phyloP scores from a whole-genome alignment of 1,140 invertebrate genomes.

The Diprion similis region DNA sequence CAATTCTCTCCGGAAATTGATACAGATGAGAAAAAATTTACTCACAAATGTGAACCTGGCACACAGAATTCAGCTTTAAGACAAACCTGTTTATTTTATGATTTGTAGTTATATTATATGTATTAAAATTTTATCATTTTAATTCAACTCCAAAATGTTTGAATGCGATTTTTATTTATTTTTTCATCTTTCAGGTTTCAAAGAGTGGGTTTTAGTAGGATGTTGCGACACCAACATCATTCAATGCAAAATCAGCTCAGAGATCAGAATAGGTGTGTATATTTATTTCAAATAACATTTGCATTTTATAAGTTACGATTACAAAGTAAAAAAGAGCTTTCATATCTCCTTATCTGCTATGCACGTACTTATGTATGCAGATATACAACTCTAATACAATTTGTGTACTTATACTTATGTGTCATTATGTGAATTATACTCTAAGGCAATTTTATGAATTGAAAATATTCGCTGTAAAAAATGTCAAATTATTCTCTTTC shows the following conservation, averaged over 20 bases:
- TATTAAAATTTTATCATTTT: too few species aligned
- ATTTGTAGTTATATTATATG: too few species aligned
- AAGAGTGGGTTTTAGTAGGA: slow-evolving; percentile 22
- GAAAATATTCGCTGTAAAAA: too few species aligned
- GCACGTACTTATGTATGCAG: too few species aligned
- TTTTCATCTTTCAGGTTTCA: slow-evolving; percentile 23
- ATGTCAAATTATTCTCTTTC: too few species aligned
- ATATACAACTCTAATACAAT: too few species aligned
- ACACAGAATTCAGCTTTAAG: too few species aligned
- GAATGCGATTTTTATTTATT: neutral
- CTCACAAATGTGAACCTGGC: too few species aligned
- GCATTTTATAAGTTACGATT: slow-evolving; percentile 10
- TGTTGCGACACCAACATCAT: slow-evolving; percentile 51
- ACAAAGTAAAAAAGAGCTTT: slow-evolving; percentile 1
- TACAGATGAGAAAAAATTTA: neutral
- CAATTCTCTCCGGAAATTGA: neutral
- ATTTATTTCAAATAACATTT: neutral
- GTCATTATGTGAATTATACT: too few species aligned
- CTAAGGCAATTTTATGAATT: too few species aligned
- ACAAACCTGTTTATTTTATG: too few species aligned
- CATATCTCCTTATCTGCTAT: neutral
- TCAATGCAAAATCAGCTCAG: slow-evolving; percentile 48
- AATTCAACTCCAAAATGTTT: neutral
- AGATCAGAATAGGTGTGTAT: slow-evolving; percentile 46
- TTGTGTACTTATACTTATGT: too few species aligned